These are phyloP conservation scores for Hydractinia echinata DNA, from an alignment of 30 jellyfish, hydroid and myxozoan genomes.

Conservation along the genomic window DNA sequence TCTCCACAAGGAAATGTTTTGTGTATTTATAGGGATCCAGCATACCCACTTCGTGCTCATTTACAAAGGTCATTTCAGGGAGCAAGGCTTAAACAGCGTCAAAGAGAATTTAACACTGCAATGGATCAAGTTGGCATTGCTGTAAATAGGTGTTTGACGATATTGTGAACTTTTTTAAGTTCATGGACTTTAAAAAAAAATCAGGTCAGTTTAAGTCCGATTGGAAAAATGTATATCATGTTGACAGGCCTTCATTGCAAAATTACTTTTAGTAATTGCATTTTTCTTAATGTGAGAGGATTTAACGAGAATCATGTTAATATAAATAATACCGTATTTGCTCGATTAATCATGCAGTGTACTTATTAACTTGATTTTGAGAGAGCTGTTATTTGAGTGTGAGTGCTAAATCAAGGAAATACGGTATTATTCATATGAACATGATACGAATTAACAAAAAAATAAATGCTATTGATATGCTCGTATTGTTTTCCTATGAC, in stretches of 20 bases:
- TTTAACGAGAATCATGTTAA: not conserved
- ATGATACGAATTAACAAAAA: too few relatives aligned
- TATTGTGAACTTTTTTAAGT: slow-evolving; percentile 16
- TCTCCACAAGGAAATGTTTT: slow-evolving; percentile 13
- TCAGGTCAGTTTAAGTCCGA: slow-evolving; percentile 9
- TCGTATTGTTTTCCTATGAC: too few relatives aligned
- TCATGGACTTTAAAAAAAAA: not conserved
- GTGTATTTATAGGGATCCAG: slow-evolving; percentile 52
- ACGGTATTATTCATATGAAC: too few relatives aligned
- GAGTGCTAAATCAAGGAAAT: too few relatives aligned
- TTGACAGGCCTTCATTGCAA: not conserved
- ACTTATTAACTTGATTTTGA: too few relatives aligned
- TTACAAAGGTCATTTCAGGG: not conserved
- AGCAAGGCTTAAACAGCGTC: not conserved
- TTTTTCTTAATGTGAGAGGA: too few relatives aligned
- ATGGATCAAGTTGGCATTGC: slow-evolving; percentile 36
- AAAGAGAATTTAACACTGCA: slow-evolving; percentile 19
- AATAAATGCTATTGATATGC: too few relatives aligned
- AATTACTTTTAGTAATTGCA: too few relatives aligned
- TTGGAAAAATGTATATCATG: slow-evolving; percentile 29
- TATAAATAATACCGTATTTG: too few relatives aligned
- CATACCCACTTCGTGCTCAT: not conserved
- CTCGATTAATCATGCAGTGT: too few relatives aligned
- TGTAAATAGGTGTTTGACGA: slow-evolving; percentile 47
- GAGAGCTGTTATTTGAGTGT: too few relatives aligned